phyloP scores from a whole-genome alignment of 2,113 vertebrate genomes.

The Coturnix japonica region DNA sequence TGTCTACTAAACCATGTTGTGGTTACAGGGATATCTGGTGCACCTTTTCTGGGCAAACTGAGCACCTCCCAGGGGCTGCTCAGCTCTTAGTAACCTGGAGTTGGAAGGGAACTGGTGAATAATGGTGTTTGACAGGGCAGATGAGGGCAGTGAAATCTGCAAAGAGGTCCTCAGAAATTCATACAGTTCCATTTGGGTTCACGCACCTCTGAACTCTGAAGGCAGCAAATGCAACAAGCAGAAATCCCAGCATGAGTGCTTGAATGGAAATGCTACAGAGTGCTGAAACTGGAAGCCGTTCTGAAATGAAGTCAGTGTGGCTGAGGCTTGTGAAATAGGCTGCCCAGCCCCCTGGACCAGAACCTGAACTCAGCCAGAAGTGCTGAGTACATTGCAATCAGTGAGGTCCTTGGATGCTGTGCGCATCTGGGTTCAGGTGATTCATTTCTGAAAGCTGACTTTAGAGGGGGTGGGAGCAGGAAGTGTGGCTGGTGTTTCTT shows the following conservation, averaged over 20 bases:
- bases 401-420: not conserved
- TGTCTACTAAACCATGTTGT: fast-evolving
- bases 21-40: not conserved
- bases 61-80: not conserved
- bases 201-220: fast-evolving
- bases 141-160: not conserved
- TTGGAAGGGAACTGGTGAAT: not conserved
- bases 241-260: not conserved
- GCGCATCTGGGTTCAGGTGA: not conserved
- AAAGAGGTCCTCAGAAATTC: not conserved
- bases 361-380: not conserved
- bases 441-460: not conserved
- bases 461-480: not conserved
- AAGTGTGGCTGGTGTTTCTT: not conserved
- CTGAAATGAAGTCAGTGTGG: not conserved
- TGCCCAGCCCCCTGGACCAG: not conserved
- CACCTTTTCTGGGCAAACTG: not conserved
- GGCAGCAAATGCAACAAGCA: not conserved
- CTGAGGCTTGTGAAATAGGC: not conserved
- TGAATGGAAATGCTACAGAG: no score
- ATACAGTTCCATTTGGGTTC: not conserved
- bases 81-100: not conserved
- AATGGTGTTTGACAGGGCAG: not conserved
- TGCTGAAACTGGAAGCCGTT: not conserved
- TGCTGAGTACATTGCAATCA: not conserved